phyloP scores from a whole-genome alignment of 2,797 vertebrate genomes.

The Acropternis orthonyx region DNA sequence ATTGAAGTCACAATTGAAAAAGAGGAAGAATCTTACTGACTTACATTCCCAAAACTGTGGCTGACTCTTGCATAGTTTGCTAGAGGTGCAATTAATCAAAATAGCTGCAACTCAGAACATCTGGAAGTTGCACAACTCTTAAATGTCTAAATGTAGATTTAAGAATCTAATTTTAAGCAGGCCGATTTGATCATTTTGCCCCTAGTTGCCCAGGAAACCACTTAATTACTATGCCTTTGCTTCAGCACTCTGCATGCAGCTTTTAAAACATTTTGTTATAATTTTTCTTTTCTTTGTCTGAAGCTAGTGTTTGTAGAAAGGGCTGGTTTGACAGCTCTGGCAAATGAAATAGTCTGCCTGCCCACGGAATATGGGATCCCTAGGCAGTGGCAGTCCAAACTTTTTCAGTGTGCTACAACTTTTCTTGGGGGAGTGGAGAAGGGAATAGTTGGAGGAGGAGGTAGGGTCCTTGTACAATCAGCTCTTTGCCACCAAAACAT shows the following conservation, averaged over 20 bases:
- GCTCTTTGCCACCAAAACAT: neutral
- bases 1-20: neutral
- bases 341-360: constrained; percentile 63
- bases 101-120: neutral
- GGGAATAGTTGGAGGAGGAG: neutral
- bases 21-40: neutral
- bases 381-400: constrained; percentile 59
- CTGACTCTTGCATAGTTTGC: neutral
- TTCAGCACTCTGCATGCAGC: constrained; percentile 9
- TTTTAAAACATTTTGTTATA: constrained; percentile 59
- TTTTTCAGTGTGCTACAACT: constrained; percentile 24
- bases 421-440: neutral
- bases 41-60: neutral
- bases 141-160: constrained; percentile 17
- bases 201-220: constrained; percentile 57
- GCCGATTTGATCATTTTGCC: constrained; percentile 36
- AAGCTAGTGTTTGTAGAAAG: constrained; percentile 49
- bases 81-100: neutral
- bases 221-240: constrained; percentile 58
- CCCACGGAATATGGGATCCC: constrained; percentile 52
- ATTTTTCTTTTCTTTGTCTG: constrained; percentile 61
- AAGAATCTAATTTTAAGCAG: constrained; percentile 30
- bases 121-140: neutral
- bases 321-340: constrained; percentile 56
- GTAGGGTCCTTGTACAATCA: neutral